Conservation (phyloP, 2,113 vertebrate genomes). For the Seriola quinqueradiata region DNA sequence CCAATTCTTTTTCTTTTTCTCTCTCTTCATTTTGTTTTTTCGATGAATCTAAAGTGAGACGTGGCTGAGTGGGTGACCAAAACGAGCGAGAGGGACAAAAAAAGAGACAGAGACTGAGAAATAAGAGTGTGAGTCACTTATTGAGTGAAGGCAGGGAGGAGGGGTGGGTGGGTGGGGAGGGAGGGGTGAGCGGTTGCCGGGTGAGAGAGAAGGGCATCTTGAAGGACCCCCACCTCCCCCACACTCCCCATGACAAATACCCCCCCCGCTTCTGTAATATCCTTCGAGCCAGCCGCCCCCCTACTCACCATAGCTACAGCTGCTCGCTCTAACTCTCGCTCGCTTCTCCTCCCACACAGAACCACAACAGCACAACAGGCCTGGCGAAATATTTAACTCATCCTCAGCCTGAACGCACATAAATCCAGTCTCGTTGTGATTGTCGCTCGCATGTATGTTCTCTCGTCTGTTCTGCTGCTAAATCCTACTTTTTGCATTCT, state of each 20-base stretch:
- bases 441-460: neutral
- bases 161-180: neutral
- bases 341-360: conserved; percentile 74
- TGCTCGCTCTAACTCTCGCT: conserved; percentile 70
- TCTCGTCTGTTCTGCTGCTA: neutral
- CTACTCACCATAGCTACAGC: conserved; percentile 80
- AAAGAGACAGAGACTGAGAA: conserved; percentile 42
- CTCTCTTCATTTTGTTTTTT: neutral
- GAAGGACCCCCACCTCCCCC: conserved; percentile 77
- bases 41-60: conserved; percentile 49
- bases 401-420: conserved; percentile 47
- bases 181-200: conserved; percentile 76
- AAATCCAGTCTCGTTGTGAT: neutral
- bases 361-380: conserved; percentile 63
- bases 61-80: conserved; percentile 69
- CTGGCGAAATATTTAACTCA: conserved; percentile 65
- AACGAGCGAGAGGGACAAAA: conserved; percentile 53
- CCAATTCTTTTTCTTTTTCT: neutral
- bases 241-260: conserved; percentile 69
- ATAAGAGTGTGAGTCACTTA: conserved; percentile 61
- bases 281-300: conserved; percentile 69
- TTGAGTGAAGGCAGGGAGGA: conserved; percentile 48
- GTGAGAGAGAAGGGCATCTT: conserved; percentile 85
- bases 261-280: conserved; percentile 72
- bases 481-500: conserved; percentile 4